Evolutionary conservation across 2,113 vertebrate genomes (phyloP), one percentile per base, ranked within the genome.

Genomic region (Ginglymostoma cirratum): DNA sequence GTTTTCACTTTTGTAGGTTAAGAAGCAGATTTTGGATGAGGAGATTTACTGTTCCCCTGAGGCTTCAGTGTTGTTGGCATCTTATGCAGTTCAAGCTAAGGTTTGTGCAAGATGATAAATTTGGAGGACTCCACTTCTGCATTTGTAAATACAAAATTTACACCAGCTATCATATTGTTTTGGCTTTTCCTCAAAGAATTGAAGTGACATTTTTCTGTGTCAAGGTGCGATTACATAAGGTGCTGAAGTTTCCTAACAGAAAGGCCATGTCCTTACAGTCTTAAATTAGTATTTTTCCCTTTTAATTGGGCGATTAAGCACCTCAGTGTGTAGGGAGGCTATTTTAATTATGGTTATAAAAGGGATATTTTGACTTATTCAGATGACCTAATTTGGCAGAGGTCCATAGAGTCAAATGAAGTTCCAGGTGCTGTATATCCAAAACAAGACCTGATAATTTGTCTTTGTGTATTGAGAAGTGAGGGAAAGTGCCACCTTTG

Each of bases 1-100:
- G 66, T 21, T 96, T 55, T 19, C 87, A 94, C 7, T 14, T 96
- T 69, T 96, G 96, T 96, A 99, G 99, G 98, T 99, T 93, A 99
- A 99, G 97, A 99, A 99, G 96, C 98, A 99, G 97, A 99, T 99
- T 96, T 96, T 99, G 96, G 98, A 99, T 97, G 99, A 99, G 96
- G 98, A 99, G 97, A 99, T 99, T 96, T 98, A 98, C 96, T 99
- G 99, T 96, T 99, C 98, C 95, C 98, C 98, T 12, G 98, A 99
- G 97, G 98, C 98, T 70, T 98, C 98, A 15, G 98, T 99, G 96
- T 97, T 99, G 80, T 96, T 99, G 97, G 98, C 99, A 30, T 99
- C 98, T 8, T 99, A 99, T 76, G 98, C 99, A 95, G 98, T 99
- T 96, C 99, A 99, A 97, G 98, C 98, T 95, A 99, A 99, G 98